Conservation (phyloP, 2,113 vertebrate genomes). For the Ctenodactylus gundi region DNA sequence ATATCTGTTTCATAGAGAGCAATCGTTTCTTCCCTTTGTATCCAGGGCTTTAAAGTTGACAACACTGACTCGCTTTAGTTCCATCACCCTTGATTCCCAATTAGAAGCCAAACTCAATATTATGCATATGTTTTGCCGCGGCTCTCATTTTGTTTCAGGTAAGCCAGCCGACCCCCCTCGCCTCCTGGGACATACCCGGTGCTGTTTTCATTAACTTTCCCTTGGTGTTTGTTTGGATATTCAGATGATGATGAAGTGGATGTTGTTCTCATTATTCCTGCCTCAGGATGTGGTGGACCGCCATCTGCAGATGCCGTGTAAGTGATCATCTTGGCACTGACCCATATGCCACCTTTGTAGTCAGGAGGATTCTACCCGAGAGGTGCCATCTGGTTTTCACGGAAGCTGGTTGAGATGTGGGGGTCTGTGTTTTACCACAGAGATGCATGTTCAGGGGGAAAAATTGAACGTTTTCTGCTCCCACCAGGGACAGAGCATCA, state of each 20-base stretch:
- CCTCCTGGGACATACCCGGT: conserved; percentile 54
- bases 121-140: conserved; percentile 65
- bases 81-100: conserved; percentile 47
- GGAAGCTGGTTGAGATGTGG: conserved; percentile 42
- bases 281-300: conserved; percentile 72
- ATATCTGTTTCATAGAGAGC: conserved; percentile 35
- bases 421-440: conserved; percentile 53
- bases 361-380: conserved; percentile 67
- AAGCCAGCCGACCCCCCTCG: neutral
- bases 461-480: conserved; percentile 50
- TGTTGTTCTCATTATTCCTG: conserved; percentile 78
- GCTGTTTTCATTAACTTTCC: conserved; percentile 78
- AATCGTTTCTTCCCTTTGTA: conserved; percentile 28
- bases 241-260: conserved; percentile 80
- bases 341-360: conserved; percentile 79
- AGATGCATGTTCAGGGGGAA: conserved; percentile 61
- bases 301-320: conserved; percentile 80
- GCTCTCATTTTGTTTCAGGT: conserved; percentile 71
- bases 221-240: conserved; percentile 76
- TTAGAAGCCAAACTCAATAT: conserved; percentile 60
- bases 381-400: conserved; percentile 79
- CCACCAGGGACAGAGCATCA: conserved; percentile 69
- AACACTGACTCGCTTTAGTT: neutral
- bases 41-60: neutral
- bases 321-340: conserved; percentile 81